A percentile compares a stretch with the other conserved stretches of the same genome.
Conservation (phyloP, 2,797 vertebrate species). For the Gorsachius magnificus region DNA sequence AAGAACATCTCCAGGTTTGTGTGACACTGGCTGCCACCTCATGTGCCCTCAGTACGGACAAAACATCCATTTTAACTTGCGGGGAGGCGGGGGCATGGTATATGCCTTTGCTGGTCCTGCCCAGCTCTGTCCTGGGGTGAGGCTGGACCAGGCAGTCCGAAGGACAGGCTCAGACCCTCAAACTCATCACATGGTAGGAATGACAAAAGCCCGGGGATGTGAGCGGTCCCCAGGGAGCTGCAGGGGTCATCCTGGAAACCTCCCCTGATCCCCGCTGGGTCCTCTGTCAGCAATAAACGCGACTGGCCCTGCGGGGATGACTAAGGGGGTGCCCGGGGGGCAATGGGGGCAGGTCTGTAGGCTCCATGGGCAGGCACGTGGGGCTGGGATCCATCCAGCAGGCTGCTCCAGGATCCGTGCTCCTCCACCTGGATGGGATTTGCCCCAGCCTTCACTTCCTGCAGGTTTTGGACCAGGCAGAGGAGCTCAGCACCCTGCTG, state of each 20-base stretch:
- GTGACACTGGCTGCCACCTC: neutral
- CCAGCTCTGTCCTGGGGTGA: neutral
- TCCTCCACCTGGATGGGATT: rapidly evolving
- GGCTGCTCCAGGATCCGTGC: rapidly evolving
- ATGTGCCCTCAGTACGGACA: neutral
- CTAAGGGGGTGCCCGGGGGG: rapidly evolving
- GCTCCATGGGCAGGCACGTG: rapidly evolving
- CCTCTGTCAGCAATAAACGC: rapidly evolving
- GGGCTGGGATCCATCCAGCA: rapidly evolving
- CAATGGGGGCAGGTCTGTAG: neutral
- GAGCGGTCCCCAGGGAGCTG: neutral
- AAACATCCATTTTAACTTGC: neutral
- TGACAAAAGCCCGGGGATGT: neutral
- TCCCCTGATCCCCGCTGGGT: neutral
- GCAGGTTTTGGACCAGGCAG: neutral
- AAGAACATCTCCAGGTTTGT: neutral
- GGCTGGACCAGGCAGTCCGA: neutral
- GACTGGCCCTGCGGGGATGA: rapidly evolving
- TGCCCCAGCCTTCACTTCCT: neutral
- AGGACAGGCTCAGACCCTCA: neutral
- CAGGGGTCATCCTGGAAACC: neutral
- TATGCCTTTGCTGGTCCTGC: rapidly evolving
- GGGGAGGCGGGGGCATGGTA: neutral
- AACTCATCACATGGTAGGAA: neutral
- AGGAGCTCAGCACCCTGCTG: neutral